Percentiles rank a stretch among this genome's conserved stretches.
Conservation (phyloP, 2,113 vertebrate species). For the Phalacrocorax aristotelis region DNA sequence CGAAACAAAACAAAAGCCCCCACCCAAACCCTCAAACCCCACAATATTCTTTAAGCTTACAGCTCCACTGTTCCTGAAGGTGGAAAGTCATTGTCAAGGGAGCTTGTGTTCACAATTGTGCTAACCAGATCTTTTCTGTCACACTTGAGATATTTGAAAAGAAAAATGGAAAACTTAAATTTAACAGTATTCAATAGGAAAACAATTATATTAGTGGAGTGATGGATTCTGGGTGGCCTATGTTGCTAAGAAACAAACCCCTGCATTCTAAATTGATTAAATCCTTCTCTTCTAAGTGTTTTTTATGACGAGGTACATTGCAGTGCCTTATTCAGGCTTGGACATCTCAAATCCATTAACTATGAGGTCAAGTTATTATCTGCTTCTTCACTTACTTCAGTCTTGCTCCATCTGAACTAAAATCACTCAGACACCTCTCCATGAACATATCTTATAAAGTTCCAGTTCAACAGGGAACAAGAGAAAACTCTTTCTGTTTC, state of each 20-base stretch:
- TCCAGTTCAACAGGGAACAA: neutral
- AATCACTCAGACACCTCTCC: neutral
- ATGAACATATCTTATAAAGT: neutral
- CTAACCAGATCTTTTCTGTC: neutral
- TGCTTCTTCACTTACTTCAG: neutral
- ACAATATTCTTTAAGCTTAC: neutral
- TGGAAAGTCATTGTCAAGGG: neutral
- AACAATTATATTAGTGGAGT: neutral
- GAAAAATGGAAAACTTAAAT: neutral
- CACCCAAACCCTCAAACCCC: neutral
- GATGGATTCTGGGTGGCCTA: conserved; percentile 1
- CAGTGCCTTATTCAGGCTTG: neutral
- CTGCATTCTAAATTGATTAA: conserved; percentile 10
- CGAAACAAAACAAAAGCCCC: neutral
- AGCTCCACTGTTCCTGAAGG: neutral
- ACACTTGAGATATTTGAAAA: neutral
- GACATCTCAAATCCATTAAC: neutral
- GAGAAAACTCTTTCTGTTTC: neutral
- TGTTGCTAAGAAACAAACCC: conserved; percentile 38
- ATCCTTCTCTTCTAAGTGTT: neutral
- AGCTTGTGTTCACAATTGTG: neutral
- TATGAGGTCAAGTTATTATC: neutral
- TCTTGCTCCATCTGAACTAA: neutral
- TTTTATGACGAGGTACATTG: neutral
- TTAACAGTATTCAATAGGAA: neutral